Conservation (phyloP, 2,113 vertebrate genomes). For the Enhydra lutris region DNA sequence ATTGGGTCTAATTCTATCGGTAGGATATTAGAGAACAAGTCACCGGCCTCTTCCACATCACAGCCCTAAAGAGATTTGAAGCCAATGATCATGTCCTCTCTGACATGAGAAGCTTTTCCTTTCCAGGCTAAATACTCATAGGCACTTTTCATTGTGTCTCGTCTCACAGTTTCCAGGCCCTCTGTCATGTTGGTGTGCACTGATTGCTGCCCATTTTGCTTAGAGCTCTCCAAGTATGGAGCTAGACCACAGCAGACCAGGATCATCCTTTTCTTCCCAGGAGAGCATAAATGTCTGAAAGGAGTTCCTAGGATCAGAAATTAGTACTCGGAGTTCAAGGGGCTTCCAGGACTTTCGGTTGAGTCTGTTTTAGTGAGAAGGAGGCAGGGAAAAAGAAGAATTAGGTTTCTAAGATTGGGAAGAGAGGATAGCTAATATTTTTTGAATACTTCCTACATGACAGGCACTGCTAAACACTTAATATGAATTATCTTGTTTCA, state of each 20-base stretch:
- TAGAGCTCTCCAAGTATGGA: not conserved
- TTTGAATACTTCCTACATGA: not conserved
- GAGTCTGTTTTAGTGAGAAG: slow-evolving; percentile 22
- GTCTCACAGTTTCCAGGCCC: not conserved
- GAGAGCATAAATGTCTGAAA: not conserved
- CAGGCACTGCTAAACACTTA: not conserved
- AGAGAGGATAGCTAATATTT: not conserved
- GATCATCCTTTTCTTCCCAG: not conserved
- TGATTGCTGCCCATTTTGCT: not conserved
- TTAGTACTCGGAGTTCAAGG: not conserved
- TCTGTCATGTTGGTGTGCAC: not conserved
- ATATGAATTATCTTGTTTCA: not conserved
- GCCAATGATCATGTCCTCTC: not conserved
- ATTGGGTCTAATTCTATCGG: not conserved
- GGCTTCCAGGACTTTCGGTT: not conserved
- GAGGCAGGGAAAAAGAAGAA: not conserved
- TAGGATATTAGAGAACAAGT: not conserved
- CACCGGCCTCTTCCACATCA: not conserved
- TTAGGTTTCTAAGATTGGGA: not conserved
- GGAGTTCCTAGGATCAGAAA: not conserved
- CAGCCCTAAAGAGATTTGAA: not conserved
- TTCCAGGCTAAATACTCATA: not conserved
- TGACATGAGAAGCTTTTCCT: not conserved
- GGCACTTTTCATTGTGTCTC: not conserved
- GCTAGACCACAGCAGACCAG: not conserved